A percentile compares a stretch with the other conserved stretches of the same genome.
Conservation (phyloP, 2,797 vertebrate genomes). For the Phrynocephalus vlangalii region DNA sequence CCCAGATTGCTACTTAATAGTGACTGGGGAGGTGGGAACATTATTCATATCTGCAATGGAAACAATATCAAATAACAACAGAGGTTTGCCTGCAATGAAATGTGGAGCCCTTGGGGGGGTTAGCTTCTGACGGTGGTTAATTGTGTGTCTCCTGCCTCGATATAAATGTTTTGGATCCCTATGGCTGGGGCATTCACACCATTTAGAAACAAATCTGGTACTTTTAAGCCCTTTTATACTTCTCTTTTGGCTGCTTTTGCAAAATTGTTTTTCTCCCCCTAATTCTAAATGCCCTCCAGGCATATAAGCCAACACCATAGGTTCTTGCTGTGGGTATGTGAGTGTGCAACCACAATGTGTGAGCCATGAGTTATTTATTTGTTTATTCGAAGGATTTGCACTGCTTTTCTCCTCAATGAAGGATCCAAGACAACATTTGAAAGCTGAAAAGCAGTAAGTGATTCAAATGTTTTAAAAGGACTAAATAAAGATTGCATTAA, state of each 20-base stretch:
- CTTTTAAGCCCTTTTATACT: constrained; percentile 44
- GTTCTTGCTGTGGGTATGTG: too few relatives aligned
- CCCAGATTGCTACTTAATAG: constrained; percentile 81
- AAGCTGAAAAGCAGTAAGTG: too few relatives aligned
- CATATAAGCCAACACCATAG: background rate
- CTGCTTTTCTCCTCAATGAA: too few relatives aligned
- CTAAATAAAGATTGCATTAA: too few relatives aligned
- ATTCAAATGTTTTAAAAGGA: too few relatives aligned
- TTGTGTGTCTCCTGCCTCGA: constrained; percentile 71
- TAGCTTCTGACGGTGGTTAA: constrained; percentile 72
- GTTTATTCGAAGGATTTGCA: too few relatives aligned
- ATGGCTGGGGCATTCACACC: constrained; percentile 54
- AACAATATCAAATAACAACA: constrained; percentile 77
- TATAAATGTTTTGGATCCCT: constrained; percentile 64
- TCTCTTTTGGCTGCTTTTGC: constrained; percentile 29
- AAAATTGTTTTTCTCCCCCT: background rate
- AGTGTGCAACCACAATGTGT: too few relatives aligned
- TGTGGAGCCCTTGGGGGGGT: constrained; percentile 72
- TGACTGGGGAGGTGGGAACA: constrained; percentile 76
- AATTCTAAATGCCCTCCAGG: background rate
- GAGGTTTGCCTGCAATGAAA: constrained; percentile 75
- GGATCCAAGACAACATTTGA: too few relatives aligned
- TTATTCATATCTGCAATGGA: constrained; percentile 79
- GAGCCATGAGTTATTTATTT: too few relatives aligned
- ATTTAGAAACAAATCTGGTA: constrained; percentile 50